Conservation (phyloP, 2,797 vertebrate genomes). For the Potorous gilbertii region DNA sequence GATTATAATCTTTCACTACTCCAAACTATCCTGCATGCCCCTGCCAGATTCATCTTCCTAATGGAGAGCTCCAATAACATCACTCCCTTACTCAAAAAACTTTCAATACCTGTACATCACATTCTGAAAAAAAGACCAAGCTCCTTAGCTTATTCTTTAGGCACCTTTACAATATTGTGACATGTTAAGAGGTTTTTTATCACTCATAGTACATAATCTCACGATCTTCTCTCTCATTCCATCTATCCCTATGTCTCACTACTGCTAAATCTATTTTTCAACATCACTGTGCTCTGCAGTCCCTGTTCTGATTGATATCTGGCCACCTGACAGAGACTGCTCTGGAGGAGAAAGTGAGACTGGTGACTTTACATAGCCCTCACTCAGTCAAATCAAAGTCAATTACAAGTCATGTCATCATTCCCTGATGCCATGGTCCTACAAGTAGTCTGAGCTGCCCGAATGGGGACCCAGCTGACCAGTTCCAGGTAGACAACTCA, state of each 20-base stretch:
- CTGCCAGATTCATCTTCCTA: constrained; percentile 2
- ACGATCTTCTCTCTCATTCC: background rate
- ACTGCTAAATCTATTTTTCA: background rate
- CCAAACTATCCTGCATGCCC: background rate
- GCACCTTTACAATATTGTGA: background rate
- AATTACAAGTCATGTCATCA: too few species aligned
- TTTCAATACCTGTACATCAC: background rate
- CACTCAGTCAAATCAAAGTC: too few species aligned
- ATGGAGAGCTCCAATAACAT: background rate
- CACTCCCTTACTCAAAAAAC: background rate
- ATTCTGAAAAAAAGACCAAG: background rate
- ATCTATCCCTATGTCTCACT: background rate
- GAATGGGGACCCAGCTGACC: too few species aligned
- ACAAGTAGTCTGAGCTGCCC: too few species aligned
- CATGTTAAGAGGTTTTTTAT: background rate
- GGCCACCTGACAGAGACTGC: too few species aligned
- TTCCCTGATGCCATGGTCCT: too few species aligned
- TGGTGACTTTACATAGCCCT: too few species aligned
- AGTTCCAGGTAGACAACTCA: too few species aligned
- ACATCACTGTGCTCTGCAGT: background rate
- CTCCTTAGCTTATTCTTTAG: background rate
- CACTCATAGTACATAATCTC: background rate
- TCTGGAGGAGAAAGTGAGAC: too few species aligned
- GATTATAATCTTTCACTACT: background rate
- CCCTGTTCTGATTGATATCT: background rate